Evolutionary conservation across 1,140 invertebrate species (phyloP), one percentile per base, ranked within the genome.

Genomic region (Telenomus remus): DNA sequence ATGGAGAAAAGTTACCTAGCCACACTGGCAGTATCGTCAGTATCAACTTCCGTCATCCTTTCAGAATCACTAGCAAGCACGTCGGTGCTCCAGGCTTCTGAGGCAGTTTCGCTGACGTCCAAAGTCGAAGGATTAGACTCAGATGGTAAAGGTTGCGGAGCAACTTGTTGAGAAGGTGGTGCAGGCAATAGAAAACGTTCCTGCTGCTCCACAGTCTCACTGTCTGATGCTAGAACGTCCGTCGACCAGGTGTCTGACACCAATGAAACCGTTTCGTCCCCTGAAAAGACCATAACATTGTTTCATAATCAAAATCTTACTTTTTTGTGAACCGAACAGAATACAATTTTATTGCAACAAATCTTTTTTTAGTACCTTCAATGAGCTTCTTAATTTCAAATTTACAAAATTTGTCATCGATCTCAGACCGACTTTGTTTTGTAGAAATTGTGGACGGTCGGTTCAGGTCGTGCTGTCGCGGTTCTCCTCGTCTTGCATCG

Each of bases 321-420:
- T n/a, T n/a, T n/a, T n/a, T n/a, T n/a, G n/a, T n/a, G n/a, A n/a
- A n/a, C n/a, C n/a, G n/a, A n/a, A n/a, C n/a, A n/a, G n/a, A n/a
- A n/a, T n/a, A n/a, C n/a, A n/a, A n/a, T n/a, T n/a, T n/a, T n/a
- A n/a, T n/a, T n/a, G n/a, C n/a, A n/a, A n/a, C n/a, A n/a, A n/a
- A n/a, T n/a, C n/a, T n/a, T n/a, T n/a, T n/a, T n/a, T n/a, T n/a
- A n/a, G n/a, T 43, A 89, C 93, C 94, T 89, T 95, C 94, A 56
- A 94, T 90, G 34, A 95, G 87, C 81, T 95, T 95, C 85, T 95
- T 96, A 34, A 99, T 96, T 83, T 98, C 97, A 88, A 99, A 99
- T 88, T 98, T 98, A 81, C 97, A 98, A 91, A 99, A 99, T 86
- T 98, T 97, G 70, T 99, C 98, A 79, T 98, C 97, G 59, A 99